These are phyloP conservation scores for Toxostoma redivivum DNA, from an alignment of 2,113 vertebrate species.

Conservation along the genomic window DNA sequence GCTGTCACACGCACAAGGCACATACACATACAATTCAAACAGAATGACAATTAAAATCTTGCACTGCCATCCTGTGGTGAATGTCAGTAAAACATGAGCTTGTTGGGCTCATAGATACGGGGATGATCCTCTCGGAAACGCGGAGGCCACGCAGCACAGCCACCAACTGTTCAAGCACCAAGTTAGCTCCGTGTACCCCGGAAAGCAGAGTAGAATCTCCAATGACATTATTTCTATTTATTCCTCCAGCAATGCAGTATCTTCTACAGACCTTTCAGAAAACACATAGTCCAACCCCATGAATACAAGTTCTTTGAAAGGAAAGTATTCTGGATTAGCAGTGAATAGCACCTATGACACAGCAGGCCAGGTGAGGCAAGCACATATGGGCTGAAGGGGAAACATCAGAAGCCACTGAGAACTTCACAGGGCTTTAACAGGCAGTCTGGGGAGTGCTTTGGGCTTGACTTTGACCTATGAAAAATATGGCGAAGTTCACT, in stretches of 20 bases:
- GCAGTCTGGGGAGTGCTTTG: background rate
- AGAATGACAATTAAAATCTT: background rate
- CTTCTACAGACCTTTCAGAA: background rate
- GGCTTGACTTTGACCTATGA: background rate
- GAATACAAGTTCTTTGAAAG: background rate
- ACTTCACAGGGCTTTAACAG: background rate
- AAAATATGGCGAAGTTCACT: background rate
- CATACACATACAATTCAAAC: background rate
- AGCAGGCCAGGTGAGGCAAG: background rate
- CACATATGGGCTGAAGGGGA: background rate
- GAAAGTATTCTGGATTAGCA: background rate
- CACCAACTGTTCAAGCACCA: background rate
- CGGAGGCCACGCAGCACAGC: background rate
- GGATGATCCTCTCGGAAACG: background rate
- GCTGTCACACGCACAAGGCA: background rate
- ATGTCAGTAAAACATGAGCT: background rate
- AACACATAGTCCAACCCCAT: background rate
- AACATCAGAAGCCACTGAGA: background rate
- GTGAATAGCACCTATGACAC: background rate
- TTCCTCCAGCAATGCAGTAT: background rate
- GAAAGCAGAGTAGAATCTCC: background rate
- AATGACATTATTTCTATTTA: background rate
- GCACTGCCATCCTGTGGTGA: slow-evolving; percentile 57
- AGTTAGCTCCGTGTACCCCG: too few relatives aligned
- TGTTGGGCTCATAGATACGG: fast-evolving